phyloP scores from a whole-genome alignment of 2,888 invertebrate genomes.

The Heliconius cydno region DNA sequence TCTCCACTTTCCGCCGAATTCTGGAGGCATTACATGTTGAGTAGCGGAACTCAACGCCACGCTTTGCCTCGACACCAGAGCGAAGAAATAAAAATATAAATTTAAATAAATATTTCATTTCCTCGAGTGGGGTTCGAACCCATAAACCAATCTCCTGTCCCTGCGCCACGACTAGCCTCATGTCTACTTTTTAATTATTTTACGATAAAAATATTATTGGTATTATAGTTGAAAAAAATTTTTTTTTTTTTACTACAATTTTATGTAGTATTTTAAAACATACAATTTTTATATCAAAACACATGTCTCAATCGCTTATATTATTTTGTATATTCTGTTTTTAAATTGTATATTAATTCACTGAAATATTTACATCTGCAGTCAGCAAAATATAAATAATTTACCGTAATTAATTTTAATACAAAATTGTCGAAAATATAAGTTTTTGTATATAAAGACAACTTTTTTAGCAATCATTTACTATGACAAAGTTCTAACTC shows the following conservation, averaged over 20 bases:
- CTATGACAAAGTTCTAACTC: constrained; percentile 18
- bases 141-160: no score
- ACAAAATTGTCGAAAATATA: background rate
- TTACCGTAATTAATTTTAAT: background rate
- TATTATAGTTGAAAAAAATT: background rate
- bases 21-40: no score
- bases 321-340: background rate
- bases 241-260: background rate
- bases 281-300: background rate
- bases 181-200: no score
- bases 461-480: background rate
- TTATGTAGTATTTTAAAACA: background rate
- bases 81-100: no score
- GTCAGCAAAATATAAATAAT: background rate
- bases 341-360: background rate
- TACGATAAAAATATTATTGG: no score
- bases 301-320: background rate
- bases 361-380: background rate
- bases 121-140: no score
- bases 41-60: no score
- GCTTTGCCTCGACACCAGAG: no score
- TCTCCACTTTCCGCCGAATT: no score
- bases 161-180: no score
- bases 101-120: no score
- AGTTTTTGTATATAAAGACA: background rate